Conservation (phyloP, 2,113 vertebrate species). For the Thamnophis sirtalis region DNA sequence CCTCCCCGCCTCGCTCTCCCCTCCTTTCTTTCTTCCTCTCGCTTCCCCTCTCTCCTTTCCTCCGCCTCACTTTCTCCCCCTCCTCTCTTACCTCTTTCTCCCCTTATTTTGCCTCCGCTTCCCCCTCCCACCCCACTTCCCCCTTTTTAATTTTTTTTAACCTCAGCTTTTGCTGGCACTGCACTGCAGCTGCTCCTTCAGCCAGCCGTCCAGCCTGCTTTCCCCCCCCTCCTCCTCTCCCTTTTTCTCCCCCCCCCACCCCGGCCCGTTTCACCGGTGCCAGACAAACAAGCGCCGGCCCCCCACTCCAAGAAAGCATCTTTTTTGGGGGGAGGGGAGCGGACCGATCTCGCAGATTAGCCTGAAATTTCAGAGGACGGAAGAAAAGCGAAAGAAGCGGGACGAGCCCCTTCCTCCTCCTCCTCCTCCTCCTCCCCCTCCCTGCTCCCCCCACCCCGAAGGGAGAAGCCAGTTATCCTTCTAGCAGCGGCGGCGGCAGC, state of each 20-base stretch:
- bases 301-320: not conserved
- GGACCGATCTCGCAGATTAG: slow-evolving; percentile 22
- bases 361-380: slow-evolving; percentile 40
- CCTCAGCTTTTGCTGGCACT: slow-evolving; percentile 56
- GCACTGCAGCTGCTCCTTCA: slow-evolving; percentile 73
- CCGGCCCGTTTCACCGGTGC: slow-evolving; percentile 53
- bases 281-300: slow-evolving; percentile 45
- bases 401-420: slow-evolving; percentile 48
- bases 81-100: slow-evolving; percentile 35
- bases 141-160: slow-evolving; percentile 2
- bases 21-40: slow-evolving; percentile 59
- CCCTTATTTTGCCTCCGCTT: slow-evolving; percentile 25
- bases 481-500: slow-evolving; percentile 67
- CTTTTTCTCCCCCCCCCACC: slow-evolving; percentile 56
- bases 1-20: slow-evolving; percentile 57
- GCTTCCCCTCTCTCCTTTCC: slow-evolving; percentile 46
- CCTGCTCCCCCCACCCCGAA: slow-evolving; percentile 52
- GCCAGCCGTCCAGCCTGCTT: slow-evolving; percentile 69
- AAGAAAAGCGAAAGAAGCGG: slow-evolving; percentile 38
- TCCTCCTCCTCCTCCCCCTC: slow-evolving; percentile 21
- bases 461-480: slow-evolving; percentile 61
- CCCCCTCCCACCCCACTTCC: slow-evolving; percentile 9
- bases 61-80: slow-evolving; percentile 40
- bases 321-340: not conserved
- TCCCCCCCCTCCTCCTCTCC: slow-evolving; percentile 41